These are phyloP conservation scores for Stictonetta naevosa DNA, from an alignment of 2,113 vertebrate genomes.

Conservation along the genomic window DNA sequence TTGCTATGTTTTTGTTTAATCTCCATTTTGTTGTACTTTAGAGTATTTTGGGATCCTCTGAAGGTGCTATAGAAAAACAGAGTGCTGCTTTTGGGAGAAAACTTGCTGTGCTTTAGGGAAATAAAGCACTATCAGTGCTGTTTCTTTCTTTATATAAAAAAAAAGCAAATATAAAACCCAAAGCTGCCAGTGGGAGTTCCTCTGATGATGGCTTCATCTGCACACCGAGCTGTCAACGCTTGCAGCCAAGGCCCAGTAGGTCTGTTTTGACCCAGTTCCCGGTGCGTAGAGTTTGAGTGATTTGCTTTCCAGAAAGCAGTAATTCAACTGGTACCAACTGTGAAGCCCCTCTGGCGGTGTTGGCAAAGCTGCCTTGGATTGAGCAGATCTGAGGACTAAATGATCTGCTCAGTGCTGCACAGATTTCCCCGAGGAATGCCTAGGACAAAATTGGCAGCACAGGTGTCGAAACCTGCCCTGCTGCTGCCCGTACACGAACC, in stretches of 20 bases:
- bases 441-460: neutral
- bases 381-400: neutral
- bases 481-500: neutral
- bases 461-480: neutral
- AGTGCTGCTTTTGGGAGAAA: neutral
- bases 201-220: neutral
- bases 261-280: neutral
- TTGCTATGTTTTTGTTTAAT: neutral
- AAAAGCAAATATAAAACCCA: neutral
- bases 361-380: neutral
- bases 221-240: neutral
- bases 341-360: neutral
- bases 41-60: neutral
- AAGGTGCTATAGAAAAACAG: neutral
- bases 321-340: neutral
- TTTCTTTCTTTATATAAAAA: neutral
- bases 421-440: neutral
- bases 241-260: neutral
- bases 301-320: neutral
- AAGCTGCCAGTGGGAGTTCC: neutral
- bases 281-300: neutral
- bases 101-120: neutral
- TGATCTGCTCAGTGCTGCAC: neutral
- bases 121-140: neutral
- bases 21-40: accelerated